Base-by-base conservation (phyloP, 2,113 vertebrate genomes). In the Aspidoscelis tigris region DNA sequence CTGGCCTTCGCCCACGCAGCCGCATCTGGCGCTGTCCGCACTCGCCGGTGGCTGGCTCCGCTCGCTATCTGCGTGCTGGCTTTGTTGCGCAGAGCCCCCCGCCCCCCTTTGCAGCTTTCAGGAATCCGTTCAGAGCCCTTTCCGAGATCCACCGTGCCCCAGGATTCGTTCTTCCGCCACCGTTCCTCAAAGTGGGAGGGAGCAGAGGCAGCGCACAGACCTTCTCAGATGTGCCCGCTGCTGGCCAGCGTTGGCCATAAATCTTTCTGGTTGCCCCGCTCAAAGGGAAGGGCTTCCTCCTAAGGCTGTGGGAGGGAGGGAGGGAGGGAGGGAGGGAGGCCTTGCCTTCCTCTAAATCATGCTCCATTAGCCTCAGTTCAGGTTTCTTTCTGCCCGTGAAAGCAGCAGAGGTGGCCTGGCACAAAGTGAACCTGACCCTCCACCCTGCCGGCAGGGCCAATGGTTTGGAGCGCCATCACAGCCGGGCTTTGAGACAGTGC, bases 51-150 rank as follows among this genome's bases (percentile, higher is more conserved):
- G 5, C 16, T 6, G 21, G 4, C 76, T 24, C 41, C 7, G 2
- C 10, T 18, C 21, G 33, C 7, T 1, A 12, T n/a, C 11, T 7
- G n/a, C 9, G 8, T 5, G 1, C 16, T 7, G 2, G 33, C 50
- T 66, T 68, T 26, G 1, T 14, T 22, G 47, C 2, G 47, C 39
- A 39, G 26, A 47, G 7, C 39, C 2, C 22, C 41, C 41, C 5
- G 7, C 39, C 2, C 22, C 41, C 41, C 5, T 7, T 44, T 1
- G 24, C 26, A 0, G 7, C 24, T 55, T 16, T 22, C 47, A 43
- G 76, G 21, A 9, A 39, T 7, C 7, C 7, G 33, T 61, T 24
- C n/a, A 41, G 5, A 10, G 18, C n/a, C 3, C 8, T 7, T 44
- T 33, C 75, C 16, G 65, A 12, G 4, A 2, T 43, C 50, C 20